These are phyloP conservation scores for Gymnothorax javanicus DNA, from an alignment of 2,797 vertebrate species.

Conservation along the genomic window DNA sequence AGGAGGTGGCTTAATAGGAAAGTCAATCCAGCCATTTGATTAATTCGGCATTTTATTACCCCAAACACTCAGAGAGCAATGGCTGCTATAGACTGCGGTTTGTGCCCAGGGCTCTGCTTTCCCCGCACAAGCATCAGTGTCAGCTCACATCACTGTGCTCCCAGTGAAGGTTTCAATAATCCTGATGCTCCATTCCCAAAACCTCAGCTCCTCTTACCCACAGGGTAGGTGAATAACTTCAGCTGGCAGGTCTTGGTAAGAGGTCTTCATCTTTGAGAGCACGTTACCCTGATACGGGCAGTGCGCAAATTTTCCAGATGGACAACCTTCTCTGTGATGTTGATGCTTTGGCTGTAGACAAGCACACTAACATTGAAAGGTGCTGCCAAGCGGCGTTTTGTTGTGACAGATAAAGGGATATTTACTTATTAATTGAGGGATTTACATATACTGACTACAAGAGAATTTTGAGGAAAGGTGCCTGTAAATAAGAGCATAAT, in stretches of 20 bases:
- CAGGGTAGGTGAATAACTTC: neutral
- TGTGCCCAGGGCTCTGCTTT: neutral
- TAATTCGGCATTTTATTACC: conserved; percentile 50
- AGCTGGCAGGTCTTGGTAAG: neutral
- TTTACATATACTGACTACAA: neutral
- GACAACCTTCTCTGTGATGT: neutral
- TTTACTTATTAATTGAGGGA: neutral
- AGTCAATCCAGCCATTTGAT: conserved; percentile 37
- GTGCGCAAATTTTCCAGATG: neutral
- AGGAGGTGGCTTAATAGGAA: neutral
- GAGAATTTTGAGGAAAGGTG: neutral
- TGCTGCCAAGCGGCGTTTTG: neutral
- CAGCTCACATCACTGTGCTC: neutral
- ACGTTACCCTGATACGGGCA: neutral
- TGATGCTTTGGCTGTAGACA: neutral
- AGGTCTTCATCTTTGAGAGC: neutral
- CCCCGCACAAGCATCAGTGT: neutral
- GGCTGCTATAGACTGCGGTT: neutral
- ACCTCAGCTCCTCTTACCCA: neutral
- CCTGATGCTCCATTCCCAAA: neutral
- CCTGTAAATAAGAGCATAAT: neutral
- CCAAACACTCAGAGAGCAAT: conserved; percentile 45
- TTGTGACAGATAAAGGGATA: neutral
- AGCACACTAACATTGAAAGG: neutral
- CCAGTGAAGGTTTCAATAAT: neutral